Base-by-base conservation (phyloP, 2,113 vertebrate genomes). In the Alethe diademata region DNA sequence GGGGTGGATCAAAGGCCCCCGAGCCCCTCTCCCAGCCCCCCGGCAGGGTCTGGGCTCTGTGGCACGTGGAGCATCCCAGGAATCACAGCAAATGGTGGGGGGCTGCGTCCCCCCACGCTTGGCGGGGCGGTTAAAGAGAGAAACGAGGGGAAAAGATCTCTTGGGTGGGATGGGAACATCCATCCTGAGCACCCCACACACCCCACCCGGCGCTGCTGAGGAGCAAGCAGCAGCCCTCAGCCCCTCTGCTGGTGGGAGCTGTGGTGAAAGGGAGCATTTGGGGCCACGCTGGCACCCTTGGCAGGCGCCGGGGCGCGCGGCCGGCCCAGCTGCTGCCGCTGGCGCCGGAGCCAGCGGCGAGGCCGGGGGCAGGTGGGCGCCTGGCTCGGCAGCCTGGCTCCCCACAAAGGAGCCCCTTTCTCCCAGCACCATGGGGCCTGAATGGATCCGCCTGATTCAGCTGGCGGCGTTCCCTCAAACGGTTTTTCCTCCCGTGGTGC, bases 371-470 rank as follows among this genome's bases (percentile, higher is more conserved):
- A 95, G 95, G 95, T 95, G 93, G 95, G 74, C 28, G 47, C 88
- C 92, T 90, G 95, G 86, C 89, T 84, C 67, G 22, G 75, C 53
- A 24, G 72, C 91, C 71, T 76, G 40, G 15, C 70, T 90, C 67
- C 82, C 88, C 75, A 93, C 92, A 93, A 88, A 93, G 86, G 79
- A 24, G 1, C 65, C 89, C 88, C 88, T 93, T 93, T 95, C 94
- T 92, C 72, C 3, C 0, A 12, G 47, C 65, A 78, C 35, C 40
- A 9, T 45, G 5, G 29, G 75, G 33, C 15, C 86, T 91, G 84
- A 95, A 96, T 95, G 93, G 24, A 94, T 54, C 76, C 13, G 31
- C 47, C 86, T 92, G 91, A 91, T 94, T 93, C 86, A 88, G 78
- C 85, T 87, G 89, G 91, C 62, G 19, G 58, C 70, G 45, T 74